These are phyloP conservation scores for Camelus bactrianus DNA, from an alignment of 2,113 vertebrate species.

Conservation along the genomic window DNA sequence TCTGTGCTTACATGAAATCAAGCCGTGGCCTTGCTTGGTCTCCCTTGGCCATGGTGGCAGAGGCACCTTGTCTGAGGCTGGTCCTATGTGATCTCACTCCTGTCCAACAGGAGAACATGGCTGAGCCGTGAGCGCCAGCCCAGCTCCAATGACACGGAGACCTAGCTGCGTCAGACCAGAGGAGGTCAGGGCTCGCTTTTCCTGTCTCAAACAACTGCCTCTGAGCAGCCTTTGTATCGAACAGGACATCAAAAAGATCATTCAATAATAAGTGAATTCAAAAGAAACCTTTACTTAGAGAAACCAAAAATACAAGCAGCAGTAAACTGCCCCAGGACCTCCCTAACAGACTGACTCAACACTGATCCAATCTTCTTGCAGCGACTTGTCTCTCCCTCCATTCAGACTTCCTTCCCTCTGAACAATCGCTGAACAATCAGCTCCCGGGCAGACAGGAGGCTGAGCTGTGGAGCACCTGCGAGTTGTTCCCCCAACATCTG, in stretches of 20 bases:
- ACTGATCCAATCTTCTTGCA: background rate
- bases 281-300: background rate
- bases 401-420: background rate
- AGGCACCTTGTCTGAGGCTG: background rate
- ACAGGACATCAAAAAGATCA: background rate
- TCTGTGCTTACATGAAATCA: background rate
- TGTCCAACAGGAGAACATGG: background rate
- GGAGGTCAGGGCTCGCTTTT: background rate
- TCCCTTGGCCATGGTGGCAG: background rate
- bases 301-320: conserved; percentile 21
- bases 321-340: background rate
- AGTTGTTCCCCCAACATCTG: background rate
- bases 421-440: background rate
- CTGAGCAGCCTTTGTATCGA: background rate
- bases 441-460: background rate
- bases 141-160: background rate
- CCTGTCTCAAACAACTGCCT: background rate
- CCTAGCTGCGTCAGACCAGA: too few relatives aligned
- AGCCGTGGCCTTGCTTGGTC: background rate
- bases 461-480: background rate
- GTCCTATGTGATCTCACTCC: background rate
- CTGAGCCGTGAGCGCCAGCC: background rate
- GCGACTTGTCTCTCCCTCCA: background rate
- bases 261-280: background rate
- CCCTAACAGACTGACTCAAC: background rate